Conservation (phyloP, 2,113 vertebrate species). For the Microcebus ravelobensis region DNA sequence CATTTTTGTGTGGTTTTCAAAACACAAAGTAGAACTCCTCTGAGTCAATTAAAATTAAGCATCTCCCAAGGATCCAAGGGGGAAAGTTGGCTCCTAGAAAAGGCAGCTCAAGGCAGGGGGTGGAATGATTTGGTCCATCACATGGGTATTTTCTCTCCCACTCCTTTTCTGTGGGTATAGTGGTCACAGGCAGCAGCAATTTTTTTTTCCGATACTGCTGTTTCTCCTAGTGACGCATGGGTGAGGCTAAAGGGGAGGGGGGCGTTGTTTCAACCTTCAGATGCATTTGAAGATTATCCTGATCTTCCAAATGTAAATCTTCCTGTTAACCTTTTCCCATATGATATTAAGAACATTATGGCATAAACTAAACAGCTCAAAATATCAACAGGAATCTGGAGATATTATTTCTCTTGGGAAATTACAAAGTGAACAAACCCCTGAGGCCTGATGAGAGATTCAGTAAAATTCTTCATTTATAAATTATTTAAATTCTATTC, state of each 20-base stretch:
- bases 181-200: slow-evolving; percentile 60
- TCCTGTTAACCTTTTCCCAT: slow-evolving; percentile 36
- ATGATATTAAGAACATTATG: slow-evolving; percentile 22
- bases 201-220: slow-evolving; percentile 24
- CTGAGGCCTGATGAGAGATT: slow-evolving; percentile 14
- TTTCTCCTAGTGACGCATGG: slow-evolving; percentile 68
- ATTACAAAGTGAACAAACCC: slow-evolving; percentile 28
- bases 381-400: neutral
- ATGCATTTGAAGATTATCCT: slow-evolving; percentile 48
- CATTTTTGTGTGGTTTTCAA: slow-evolving; percentile 63
- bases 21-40: slow-evolving; percentile 63
- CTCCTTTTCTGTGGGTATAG: slow-evolving; percentile 67
- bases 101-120: slow-evolving; percentile 52
- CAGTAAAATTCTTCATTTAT: slow-evolving; percentile 9
- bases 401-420: slow-evolving; percentile 42
- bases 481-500: slow-evolving; percentile 55
- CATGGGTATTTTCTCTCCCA: slow-evolving; percentile 64
- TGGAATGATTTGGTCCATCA: slow-evolving; percentile 59
- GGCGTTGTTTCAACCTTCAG: slow-evolving; percentile 31
- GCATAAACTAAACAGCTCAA: slow-evolving; percentile 31
- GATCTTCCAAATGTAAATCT: slow-evolving; percentile 62
- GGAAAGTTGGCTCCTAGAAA: slow-evolving; percentile 67
- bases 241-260: slow-evolving; percentile 39
- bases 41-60: slow-evolving; percentile 75
- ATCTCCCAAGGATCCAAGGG: slow-evolving; percentile 65